Evolutionary conservation across 2,797 vertebrate species (phyloP).

Genomic region (Austrolebias charrua): DNA sequence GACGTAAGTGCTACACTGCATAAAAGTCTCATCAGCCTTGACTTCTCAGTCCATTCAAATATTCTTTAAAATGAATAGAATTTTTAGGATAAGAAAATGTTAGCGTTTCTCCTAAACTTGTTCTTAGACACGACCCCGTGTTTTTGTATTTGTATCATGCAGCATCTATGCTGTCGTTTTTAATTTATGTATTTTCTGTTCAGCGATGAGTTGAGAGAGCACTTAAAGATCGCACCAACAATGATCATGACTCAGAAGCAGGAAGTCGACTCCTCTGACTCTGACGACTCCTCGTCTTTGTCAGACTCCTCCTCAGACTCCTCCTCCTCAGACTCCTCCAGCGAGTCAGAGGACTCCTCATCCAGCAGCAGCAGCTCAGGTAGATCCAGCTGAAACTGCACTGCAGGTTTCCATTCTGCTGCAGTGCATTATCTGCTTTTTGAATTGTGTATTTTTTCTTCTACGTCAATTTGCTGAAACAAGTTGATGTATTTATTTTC

Average conservation of each 20-base stretch:
- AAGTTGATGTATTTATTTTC: too few relatives aligned
- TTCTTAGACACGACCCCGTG: too few relatives aligned
- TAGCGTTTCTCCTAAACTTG: too few relatives aligned
- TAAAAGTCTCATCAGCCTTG: neutral
- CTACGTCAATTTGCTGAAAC: too few relatives aligned
- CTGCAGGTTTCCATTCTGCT: neutral
- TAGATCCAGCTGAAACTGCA: conserved; percentile 15
- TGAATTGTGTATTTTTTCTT: too few relatives aligned
- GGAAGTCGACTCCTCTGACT: conserved; percentile 90
- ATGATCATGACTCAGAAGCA: conserved; percentile 97
- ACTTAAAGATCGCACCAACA: conserved; percentile 96
- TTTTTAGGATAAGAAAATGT: too few relatives aligned
- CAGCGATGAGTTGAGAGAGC: conserved; percentile 95
- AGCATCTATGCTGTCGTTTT: too few relatives aligned
- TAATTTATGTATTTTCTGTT: neutral
- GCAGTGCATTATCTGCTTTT: too few relatives aligned
- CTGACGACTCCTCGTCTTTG: conserved; percentile 71
- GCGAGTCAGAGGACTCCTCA: conserved; percentile 65
- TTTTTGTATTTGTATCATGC: too few relatives aligned
- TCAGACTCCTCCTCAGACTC: conserved; percentile 85
- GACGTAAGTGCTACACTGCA: conserved; percentile 82
- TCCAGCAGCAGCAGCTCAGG: conserved; percentile 69
- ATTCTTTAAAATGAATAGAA: too few relatives aligned
- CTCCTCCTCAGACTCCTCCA: conserved; percentile 81
- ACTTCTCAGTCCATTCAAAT: too few relatives aligned